Evolutionary conservation across 2,113 vertebrate genomes (phyloP).

Genomic region (Garra rufa): DNA sequence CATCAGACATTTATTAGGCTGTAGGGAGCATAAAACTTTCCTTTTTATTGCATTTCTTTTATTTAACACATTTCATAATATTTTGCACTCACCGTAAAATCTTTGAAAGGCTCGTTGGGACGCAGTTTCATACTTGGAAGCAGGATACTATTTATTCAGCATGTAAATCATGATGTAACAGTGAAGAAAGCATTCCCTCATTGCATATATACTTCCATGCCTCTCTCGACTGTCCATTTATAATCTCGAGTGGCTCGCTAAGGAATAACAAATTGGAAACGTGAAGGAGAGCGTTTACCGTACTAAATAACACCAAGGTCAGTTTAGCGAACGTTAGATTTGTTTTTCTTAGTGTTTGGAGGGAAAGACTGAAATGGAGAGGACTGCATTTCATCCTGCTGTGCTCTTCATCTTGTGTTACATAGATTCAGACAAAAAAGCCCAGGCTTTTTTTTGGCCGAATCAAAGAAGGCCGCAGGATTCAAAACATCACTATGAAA

Average conservation of each 20-base stretch:
- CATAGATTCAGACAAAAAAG: conserved; percentile 27
- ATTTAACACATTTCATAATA: conserved; percentile 39
- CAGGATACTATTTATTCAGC: conserved; percentile 26
- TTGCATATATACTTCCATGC: conserved; percentile 5
- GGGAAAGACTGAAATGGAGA: conserved; percentile 5
- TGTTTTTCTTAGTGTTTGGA: conserved; percentile 28
- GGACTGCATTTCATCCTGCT: conserved; percentile 4
- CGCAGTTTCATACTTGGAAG: not conserved
- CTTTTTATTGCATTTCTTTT: conserved; percentile 14
- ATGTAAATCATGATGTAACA: conserved; percentile 32
- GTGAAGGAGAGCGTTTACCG: not conserved
- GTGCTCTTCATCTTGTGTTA: conserved; percentile 18
- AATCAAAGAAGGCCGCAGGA: conserved; percentile 35
- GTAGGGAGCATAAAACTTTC: not conserved
- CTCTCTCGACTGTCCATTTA: conserved; percentile 20
- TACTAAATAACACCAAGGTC: conserved; percentile 4
- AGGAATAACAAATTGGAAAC: conserved; percentile 9
- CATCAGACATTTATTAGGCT: not conserved
- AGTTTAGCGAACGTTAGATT: conserved; percentile 1
- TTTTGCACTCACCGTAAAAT: conserved; percentile 19
- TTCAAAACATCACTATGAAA: conserved; percentile 51
- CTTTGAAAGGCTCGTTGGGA: conserved; percentile 15
- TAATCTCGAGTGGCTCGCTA: conserved; percentile 6
- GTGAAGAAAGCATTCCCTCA: conserved; percentile 23
- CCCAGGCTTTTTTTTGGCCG: not conserved